phyloP scores from a whole-genome alignment of 2,113 vertebrate species.

The Nothobranchius furzeri region DNA sequence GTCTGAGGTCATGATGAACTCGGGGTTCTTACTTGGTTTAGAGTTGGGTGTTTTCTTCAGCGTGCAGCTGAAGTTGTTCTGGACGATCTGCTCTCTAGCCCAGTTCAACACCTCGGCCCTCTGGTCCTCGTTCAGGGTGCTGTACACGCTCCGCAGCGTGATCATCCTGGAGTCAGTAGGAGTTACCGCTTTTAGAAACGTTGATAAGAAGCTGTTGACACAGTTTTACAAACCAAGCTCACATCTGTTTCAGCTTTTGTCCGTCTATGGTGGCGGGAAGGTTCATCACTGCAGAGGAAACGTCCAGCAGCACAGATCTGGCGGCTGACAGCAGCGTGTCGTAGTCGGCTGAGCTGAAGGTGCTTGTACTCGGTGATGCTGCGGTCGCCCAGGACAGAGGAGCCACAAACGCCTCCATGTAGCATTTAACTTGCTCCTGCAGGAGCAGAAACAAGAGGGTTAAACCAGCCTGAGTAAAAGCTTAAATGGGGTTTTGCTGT shows the following conservation, averaged over 20 bases:
- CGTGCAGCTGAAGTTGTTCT: slow-evolving; percentile 58
- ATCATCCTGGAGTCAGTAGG: slow-evolving; percentile 58
- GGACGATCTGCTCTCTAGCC: slow-evolving; percentile 58
- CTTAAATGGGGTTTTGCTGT: neutral
- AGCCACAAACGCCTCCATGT: slow-evolving; percentile 58
- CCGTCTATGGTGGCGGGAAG: slow-evolving; percentile 26
- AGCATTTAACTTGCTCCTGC: slow-evolving; percentile 59
- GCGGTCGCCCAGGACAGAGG: slow-evolving; percentile 60
- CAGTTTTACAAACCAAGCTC: slow-evolving; percentile 23
- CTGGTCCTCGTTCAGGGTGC: slow-evolving; percentile 38
- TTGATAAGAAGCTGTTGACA: neutral
- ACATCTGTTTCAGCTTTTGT: slow-evolving; percentile 55
- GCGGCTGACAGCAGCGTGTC: slow-evolving; percentile 50
- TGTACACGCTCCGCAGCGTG: slow-evolving; percentile 47
- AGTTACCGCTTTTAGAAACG: neutral
- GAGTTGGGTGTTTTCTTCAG: neutral
- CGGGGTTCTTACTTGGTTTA: slow-evolving; percentile 22
- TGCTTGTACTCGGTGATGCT: slow-evolving; percentile 11
- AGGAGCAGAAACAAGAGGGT: neutral
- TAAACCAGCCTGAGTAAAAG: neutral
- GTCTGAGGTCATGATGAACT: too few relatives aligned
- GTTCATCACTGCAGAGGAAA: slow-evolving; percentile 2
- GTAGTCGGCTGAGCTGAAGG: slow-evolving; percentile 43
- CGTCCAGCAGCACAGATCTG: slow-evolving; percentile 35
- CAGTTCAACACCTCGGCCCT: slow-evolving; percentile 50